Base-by-base conservation (phyloP, 2,888 invertebrate genomes). In the Cyclophora punctaria region DNA sequence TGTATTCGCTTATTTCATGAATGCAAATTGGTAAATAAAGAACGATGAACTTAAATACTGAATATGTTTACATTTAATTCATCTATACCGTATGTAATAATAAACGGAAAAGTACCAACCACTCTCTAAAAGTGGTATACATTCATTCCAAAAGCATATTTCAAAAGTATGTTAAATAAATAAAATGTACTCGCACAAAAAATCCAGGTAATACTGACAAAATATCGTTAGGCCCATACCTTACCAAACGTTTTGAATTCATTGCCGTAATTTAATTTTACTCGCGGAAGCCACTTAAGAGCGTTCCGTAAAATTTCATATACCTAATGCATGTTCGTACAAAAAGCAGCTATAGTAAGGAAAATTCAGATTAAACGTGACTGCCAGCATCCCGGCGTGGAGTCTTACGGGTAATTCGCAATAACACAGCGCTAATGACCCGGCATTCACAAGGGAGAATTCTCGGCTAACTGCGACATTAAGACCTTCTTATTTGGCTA, bases 401-500 rank as follows among this genome's bases (percentile, higher is more conserved):
- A 69, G 73, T 75, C 74, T 76, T 74, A 71, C 66, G 71, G 76
- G 77, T 76, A 78, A 81, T 80, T 83, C 78, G 82, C 80, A 84
- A 82, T 84, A 84, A 84, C 83, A 81, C 71, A 73, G 79, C 83
- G 76, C 83, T 86, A 86, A 86, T 85, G 85, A 85, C 73, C 76
- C 73, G 63, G 73, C 77, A 84, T 84, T 85, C 83, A 83, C 80
- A 75, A 78, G 83, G 81, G 83, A 75, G 75, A 76, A 80, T 81
- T 80, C 80, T 72, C 76, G 70, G 77, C 75, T 85, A 85, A 86
- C 83, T 82, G 82, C 80, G 77, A 77, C 83, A 83, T 86, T 85
- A 83, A 76, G 75, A 83, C 82, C 83, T 81, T 80, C 83, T 83
- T 84, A 83, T 83, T 84, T 82, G 83, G 83, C 83, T 83, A 82